Percentiles rank a stretch among this genome's conserved stretches.
Conservation (phyloP, 1,140 invertebrate genomes). For the Augochlora pura region DNA sequence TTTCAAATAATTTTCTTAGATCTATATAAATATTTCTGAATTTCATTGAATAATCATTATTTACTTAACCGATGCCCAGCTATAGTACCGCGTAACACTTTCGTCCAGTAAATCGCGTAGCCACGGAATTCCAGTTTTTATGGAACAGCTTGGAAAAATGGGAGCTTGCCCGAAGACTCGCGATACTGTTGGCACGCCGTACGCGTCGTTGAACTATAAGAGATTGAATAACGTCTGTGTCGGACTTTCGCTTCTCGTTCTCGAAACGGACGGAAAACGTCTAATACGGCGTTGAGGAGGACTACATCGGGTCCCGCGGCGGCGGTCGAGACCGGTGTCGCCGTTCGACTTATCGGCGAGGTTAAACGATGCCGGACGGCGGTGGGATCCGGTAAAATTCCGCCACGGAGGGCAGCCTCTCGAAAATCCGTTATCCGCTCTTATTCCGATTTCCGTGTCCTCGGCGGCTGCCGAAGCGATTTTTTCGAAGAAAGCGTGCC, state of each 20-base stretch:
- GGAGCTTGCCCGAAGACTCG: too few relatives aligned
- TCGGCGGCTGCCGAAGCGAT: constrained; percentile 31
- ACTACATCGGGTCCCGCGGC: neutral
- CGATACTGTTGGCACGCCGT: too few relatives aligned
- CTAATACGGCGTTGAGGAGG: neutral
- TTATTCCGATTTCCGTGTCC: constrained; percentile 52
- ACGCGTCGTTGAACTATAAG: too few relatives aligned
- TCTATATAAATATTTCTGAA: too few relatives aligned
- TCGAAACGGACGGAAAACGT: neutral
- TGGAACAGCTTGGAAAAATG: too few relatives aligned
- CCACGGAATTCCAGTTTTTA: too few relatives aligned
- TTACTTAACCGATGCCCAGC: too few relatives aligned
- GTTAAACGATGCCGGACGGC: neutral
- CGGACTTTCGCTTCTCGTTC: neutral
- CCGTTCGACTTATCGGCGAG: neutral
- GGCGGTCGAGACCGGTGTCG: neutral
- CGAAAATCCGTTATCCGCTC: constrained; percentile 53
- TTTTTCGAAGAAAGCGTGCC: constrained; percentile 57
- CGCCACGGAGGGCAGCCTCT: neutral
- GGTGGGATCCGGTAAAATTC: constrained; percentile 9
- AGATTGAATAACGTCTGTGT: too few relatives aligned
- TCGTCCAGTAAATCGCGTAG: too few relatives aligned
- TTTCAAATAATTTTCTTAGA: too few relatives aligned
- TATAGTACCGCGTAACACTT: too few relatives aligned
- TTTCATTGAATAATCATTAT: too few relatives aligned